Evolutionary conservation across 1,140 invertebrate species (phyloP), one percentile per base, ranked within the genome.

Genomic region (Rhopalosiphum maidis): DNA sequence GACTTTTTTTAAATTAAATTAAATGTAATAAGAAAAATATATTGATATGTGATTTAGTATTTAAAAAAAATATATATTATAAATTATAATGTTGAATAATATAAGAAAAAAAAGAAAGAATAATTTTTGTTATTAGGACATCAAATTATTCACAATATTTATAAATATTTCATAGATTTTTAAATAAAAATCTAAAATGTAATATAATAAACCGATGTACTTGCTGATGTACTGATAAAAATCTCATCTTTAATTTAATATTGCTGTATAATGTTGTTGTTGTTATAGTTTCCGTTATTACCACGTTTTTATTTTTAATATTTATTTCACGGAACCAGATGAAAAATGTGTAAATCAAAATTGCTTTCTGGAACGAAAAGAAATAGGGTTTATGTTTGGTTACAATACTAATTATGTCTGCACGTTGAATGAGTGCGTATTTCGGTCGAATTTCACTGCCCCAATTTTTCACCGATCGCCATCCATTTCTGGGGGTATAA

Each of bases 381-480:
- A 77, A 77, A 77, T n/a, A n/a, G 60, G 15, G 60, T n/a, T 77
- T 77, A 77, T 77, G 60, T 77, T n/a, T n/a, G 60, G 30, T 77
- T 77, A 77, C 60, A 77, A 77, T 77, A 77, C 30, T 77, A 77
- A 77, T 77, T 77, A 77, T n/a, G 60, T 77, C 15, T n/a, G 15
- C 60, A 77, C 60, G n/a, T 77, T 77, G 60, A 68, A 77, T 77
- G 60, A 77, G 30, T 68, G n/a, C 60, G 60, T 77, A n/a, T 77
- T 77, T 77, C 30, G n/a, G 60, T 77, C 60, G 60, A 77, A n/a
- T 77, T 77, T 77, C 30, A n/a, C 60, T n/a, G 30, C 4, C 5
- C n/a, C 60, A 77, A 77, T 77, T 77, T 77, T 77, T 77, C 60
- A 77, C n/a, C 60, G 15, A 68, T 68, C n/a, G 60, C 30, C 60